Base-by-base conservation (phyloP, 1,140 invertebrate genomes). In the Listronotus bonariensis region DNA sequence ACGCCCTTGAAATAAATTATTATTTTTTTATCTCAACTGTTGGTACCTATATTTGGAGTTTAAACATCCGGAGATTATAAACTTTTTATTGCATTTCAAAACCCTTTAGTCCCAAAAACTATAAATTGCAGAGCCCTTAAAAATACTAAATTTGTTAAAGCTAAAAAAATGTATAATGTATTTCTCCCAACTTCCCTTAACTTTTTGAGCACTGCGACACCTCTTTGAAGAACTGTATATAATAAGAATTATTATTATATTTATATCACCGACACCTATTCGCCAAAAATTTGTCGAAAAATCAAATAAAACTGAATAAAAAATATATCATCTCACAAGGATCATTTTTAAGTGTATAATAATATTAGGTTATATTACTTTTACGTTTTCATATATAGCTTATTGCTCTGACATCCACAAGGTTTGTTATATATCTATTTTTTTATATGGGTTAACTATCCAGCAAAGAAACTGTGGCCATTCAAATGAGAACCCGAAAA, bases 321-420 rank as follows among this genome's bases (percentile, higher is more conserved):
- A 62, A 62, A 62, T 62, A 62, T 62, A 62, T 54, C 15, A 34
- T 20, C 12, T 60, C 17, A 48, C 8, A 36, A 36, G 34, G 34
- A 36, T 36, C 26, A 41, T 43, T 43, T 61, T 62, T 43, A 41
- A 53, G 49, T 53, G 40, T 49, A 59, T 43, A 18, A 32, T 31
- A 32, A 51, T 45, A 53, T 34, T 43, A 6, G 34, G 38, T 26
- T 41, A 53, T 53, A 53, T 62, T 62, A 62, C 46, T 60, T 60
- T 48, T 51, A 60, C 17, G 55, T 45, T 57, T 52, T 57, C 41
- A 42, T 26, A 45, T 57, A 54, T 48, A 45, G 51, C 51, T 63
- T 63, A 63, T 63, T 63, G 61, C 61, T 63, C 40, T 48, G 32
- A 43, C 38, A 55, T 63, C 53, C 61, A 40, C 52, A 54, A 54